phyloP scores from a whole-genome alignment of 2,888 invertebrate species.

The Gnatocerus cornutus region DNA sequence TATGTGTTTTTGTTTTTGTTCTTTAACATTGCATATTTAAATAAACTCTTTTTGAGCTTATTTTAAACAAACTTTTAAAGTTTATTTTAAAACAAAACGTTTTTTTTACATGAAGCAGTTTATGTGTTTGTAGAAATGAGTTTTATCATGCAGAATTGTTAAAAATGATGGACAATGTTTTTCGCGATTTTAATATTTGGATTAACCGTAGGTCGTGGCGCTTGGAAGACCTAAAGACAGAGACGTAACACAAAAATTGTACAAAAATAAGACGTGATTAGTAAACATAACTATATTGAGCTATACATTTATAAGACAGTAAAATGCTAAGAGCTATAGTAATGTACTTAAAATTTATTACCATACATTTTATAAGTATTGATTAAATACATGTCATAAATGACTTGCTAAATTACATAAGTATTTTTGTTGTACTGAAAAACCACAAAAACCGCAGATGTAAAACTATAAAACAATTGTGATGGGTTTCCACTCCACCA shows the following conservation, averaged over 20 bases:
- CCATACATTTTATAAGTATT: slow-evolving; percentile 51
- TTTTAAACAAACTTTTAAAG: no score
- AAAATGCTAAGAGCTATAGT: slow-evolving; percentile 57
- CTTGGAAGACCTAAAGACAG: no score
- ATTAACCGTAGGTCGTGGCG: no score
- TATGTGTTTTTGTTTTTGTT: no score
- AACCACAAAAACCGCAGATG: slow-evolving; percentile 37
- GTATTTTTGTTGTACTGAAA: slow-evolving; percentile 39
- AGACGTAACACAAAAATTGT: not conserved
- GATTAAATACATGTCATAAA: slow-evolving; percentile 56
- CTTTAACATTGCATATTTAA: no score
- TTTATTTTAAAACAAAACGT: no score
- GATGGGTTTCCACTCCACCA: slow-evolving; percentile 5
- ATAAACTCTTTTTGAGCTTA: no score
- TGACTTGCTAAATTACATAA: slow-evolving; percentile 53
- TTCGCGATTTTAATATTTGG: no score
- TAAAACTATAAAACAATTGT: slow-evolving; percentile 15
- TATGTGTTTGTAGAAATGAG: no score
- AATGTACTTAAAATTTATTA: slow-evolving; percentile 54
- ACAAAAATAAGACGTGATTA: slow-evolving; percentile 26
- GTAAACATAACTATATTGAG: slow-evolving; percentile 63
- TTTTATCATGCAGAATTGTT: no score
- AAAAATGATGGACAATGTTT: no score
- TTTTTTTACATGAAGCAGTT: no score
- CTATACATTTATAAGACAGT: slow-evolving; percentile 64